A percentile compares a stretch with the other conserved stretches of the same genome.
Evolutionary conservation across 2,113 vertebrate genomes (phyloP).

Genomic region (Lophochroa leadbeateri): DNA sequence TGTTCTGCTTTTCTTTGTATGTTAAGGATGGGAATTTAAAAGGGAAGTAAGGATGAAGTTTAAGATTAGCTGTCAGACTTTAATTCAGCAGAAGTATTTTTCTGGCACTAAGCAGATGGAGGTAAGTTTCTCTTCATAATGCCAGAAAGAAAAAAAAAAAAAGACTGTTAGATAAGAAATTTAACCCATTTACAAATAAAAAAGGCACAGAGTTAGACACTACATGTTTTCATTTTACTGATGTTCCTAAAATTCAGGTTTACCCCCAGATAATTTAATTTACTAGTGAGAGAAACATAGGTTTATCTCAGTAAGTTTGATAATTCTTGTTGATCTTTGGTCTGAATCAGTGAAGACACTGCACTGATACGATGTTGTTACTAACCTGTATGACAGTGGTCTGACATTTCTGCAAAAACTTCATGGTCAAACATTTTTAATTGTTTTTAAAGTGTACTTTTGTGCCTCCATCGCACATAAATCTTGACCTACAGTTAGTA

Average conservation of each 20-base stretch:
- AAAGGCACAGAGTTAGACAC: neutral
- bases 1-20: neutral
- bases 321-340: neutral
- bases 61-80: neutral
- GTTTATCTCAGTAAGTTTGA: neutral
- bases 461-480: neutral
- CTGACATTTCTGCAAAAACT: neutral
- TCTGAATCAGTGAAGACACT: neutral
- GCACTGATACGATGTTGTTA: neutral
- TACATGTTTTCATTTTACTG: neutral
- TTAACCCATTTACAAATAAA: neutral
- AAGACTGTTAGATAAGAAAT: neutral
- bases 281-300: neutral
- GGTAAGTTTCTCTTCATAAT: conserved; percentile 15
- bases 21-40: neutral
- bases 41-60: neutral
- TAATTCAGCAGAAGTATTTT: neutral
- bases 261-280: neutral
- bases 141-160: neutral
- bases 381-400: neutral
- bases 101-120: neutral
- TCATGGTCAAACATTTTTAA: neutral
- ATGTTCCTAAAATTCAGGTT: neutral
- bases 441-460: neutral
- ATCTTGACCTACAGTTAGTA: neutral